phyloP scores from a whole-genome alignment of 2,888 invertebrate genomes.

The Tortricodes alternella region DNA sequence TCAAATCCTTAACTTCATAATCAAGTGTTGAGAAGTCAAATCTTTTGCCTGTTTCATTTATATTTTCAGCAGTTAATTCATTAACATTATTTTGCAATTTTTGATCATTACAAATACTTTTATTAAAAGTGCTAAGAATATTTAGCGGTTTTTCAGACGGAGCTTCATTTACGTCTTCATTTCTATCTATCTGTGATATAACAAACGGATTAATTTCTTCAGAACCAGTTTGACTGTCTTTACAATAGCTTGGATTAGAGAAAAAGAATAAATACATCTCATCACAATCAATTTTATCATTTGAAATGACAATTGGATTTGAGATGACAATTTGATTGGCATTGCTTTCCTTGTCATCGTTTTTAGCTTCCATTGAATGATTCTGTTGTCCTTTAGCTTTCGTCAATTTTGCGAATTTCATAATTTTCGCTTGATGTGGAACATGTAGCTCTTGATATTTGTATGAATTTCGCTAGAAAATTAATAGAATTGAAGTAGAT shows the following conservation, averaged over 20 bases:
- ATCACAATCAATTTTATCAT: slow-evolving; percentile 34
- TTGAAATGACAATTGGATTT: slow-evolving; percentile 40
- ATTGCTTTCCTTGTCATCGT: slow-evolving; percentile 19
- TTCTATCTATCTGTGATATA: background rate
- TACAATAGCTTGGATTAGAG: slow-evolving; percentile 36
- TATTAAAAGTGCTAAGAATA: background rate
- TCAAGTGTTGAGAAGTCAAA: background rate
- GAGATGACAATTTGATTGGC: slow-evolving; percentile 33
- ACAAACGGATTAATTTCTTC: background rate
- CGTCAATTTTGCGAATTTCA: slow-evolving; percentile 36
- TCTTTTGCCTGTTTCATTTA: too few species aligned
- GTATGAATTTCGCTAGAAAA: slow-evolving; percentile 62
- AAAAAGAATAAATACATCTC: slow-evolving; percentile 40
- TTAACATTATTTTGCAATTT: background rate
- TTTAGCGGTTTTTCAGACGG: background rate
- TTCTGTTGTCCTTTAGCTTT: slow-evolving; percentile 35
- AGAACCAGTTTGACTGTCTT: background rate
- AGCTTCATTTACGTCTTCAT: background rate
- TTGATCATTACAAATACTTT: background rate
- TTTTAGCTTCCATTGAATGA: background rate
- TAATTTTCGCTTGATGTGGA: slow-evolving; percentile 45
- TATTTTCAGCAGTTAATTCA: background rate
- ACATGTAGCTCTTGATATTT: slow-evolving; percentile 60
- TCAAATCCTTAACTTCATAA: background rate
- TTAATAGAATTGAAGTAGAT: slow-evolving; percentile 5